Conservation (phyloP, 2,888 invertebrate genomes). For the Mayetiola destructor region DNA sequence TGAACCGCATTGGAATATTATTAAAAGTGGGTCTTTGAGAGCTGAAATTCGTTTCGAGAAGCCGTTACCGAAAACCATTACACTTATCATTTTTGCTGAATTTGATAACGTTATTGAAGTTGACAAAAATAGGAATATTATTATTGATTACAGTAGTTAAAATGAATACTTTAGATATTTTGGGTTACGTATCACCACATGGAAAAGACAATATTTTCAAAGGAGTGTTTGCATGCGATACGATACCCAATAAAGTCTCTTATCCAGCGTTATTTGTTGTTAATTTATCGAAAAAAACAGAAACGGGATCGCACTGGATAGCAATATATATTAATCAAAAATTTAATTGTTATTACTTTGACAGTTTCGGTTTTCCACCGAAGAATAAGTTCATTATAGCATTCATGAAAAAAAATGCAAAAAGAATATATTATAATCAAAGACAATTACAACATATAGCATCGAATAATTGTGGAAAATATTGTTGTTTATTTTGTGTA, state of each 20-base stretch:
- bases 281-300: not conserved
- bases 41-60: not conserved
- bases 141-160: not conserved
- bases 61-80: not conserved
- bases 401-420: not conserved
- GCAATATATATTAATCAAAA: not conserved
- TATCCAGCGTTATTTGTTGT: not conserved
- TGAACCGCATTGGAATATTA: not conserved
- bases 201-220: not conserved
- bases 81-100: not conserved
- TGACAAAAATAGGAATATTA: not conserved
- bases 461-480: constrained; percentile 1
- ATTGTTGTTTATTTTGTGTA: not conserved
- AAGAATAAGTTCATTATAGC: not conserved
- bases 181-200: not conserved
- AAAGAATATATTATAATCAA: not conserved
- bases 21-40: not conserved
- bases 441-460: not conserved
- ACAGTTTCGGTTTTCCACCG: not conserved
- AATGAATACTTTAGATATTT: not conserved
- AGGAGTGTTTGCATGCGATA: not conserved
- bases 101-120: constrained; percentile 4
- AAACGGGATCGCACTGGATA: not conserved
- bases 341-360: not conserved
- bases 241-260: not conserved